Evolutionary conservation across 30 jellyfish, hydroid and myxozoan species (phyloP).

Genomic region (Aurelia aurita complex sp. Pacific): DNA sequence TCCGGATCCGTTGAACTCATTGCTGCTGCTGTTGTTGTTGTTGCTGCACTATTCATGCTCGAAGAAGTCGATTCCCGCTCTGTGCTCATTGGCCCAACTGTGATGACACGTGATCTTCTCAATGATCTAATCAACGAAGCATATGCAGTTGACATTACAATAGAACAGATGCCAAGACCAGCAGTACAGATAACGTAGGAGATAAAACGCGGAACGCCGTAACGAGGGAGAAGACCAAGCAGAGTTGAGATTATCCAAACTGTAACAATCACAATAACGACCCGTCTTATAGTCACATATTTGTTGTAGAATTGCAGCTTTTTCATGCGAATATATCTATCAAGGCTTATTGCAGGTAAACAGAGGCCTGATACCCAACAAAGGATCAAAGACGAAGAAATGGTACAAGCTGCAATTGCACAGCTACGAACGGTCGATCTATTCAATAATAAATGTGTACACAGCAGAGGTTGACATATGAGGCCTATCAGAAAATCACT

Average conservation of each 20-base stretch:
- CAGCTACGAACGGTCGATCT: neutral
- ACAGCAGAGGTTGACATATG: conserved; percentile 50
- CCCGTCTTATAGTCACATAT: conserved; percentile 52
- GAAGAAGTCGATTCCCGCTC: neutral
- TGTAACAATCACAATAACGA: conserved; percentile 12
- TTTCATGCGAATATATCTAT: conserved; percentile 57
- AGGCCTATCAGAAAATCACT: conserved; percentile 58
- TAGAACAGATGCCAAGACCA: conserved; percentile 11
- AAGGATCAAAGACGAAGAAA: conserved; percentile 10
- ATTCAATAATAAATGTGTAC: conserved; percentile 23
- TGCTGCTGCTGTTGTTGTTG: neutral
- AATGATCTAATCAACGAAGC: conserved; percentile 25
- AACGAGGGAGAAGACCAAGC: conserved; percentile 30
- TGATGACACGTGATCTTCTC: neutral
- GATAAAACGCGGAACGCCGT: conserved; percentile 32
- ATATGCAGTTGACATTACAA: conserved; percentile 36
- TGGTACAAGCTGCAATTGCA: neutral
- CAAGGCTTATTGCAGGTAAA: conserved; percentile 56
- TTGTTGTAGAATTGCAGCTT: conserved; percentile 46
- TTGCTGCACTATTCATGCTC: neutral
- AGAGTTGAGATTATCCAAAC: conserved; percentile 33
- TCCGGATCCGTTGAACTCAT: neutral
- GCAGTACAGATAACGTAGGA: conserved; percentile 17
- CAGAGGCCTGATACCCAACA: conserved; percentile 72
- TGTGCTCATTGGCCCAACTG: neutral